Evolutionary conservation across 2,888 invertebrate genomes (phyloP), one percentile per base, ranked within the genome.

Genomic region (Lomographa bimaculata): DNA sequence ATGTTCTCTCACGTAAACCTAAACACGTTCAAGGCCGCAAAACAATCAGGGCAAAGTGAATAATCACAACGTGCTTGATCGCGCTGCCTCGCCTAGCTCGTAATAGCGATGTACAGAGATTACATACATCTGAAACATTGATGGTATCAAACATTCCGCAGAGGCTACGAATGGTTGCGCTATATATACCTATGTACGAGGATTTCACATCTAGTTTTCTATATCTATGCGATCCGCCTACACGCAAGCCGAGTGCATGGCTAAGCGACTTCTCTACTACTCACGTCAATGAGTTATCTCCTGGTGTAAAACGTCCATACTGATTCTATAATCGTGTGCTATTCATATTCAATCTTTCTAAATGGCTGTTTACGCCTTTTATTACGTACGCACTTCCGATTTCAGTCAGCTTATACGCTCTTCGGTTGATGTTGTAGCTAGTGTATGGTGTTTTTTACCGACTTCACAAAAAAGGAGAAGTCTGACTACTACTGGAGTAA

Each of bases 1-100:
- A 42, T 26, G 19, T 29, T 27, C 12, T 2, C 25, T 12, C 50
- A 54, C 57, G 56, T 57, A 64, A 46, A 50, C 39, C 36, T 65
- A 68, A 67, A 66, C 62, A 58, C 57, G 60, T 65, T 66, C 74
- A 77, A 74, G 76, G 77, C 60, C 64, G 50, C 46, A 38, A 52
- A 65, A 67, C 68, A 70, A 72, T 68, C 60, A 57, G 60, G 50
- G 54, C 57, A 43, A 52, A 49, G 29, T 26, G 27, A 37, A 43
- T 33, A 30, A 42, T 36, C 20, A 32, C 36, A 18, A 16, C n/a
- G n/a, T 48, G 56, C 48, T 50, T 56, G 62, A 59, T 60, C 49
- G 56, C 50, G 46, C 46, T 37, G 61, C 54, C 57, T 54, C 56
- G 44, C 59, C 60, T 54, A 52, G 9, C n/a, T 26, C 32, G 40